Base-by-base conservation (phyloP, 1,140 invertebrate genomes). In the Artemia franciscana region DNA sequence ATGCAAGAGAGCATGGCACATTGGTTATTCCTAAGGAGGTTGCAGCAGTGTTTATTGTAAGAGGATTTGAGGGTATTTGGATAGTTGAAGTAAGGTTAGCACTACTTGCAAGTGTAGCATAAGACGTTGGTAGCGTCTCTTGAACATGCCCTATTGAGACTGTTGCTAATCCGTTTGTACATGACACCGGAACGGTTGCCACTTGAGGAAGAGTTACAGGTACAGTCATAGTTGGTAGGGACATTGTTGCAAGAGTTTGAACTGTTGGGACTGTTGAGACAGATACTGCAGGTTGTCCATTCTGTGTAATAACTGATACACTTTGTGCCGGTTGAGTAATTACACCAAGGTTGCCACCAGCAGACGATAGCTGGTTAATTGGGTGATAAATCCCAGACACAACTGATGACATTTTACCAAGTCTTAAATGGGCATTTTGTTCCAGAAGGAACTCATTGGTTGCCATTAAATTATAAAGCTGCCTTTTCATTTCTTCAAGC, bases 361-460 rank as follows among this genome's bases (percentile, higher is more conserved):
- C 39, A 15, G 39, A 51, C 21, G 39, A 51, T 1, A 67, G 60
- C 9, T 67, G 65, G 25, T 25, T 65, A 26, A 61, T 65, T 15
- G 39, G 39, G 39, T 51, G 39, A 18, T 51, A 51, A 2, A 51
- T 15, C 12, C 39, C 72, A 65, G 73, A 74, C 2, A 74, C 70
- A 25, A 73, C 69, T 61, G 71, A 77, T 26, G 74, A 71, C 64
- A 80, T 80, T 64, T 80, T 81, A 26, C 78, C 78, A 63, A 85
- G 77, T 58, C 85, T 75, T 61, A 86, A 72, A 58, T 84, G 80
- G 7, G 84, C 84, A 71, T 88, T 88, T 73, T 88, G 85, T 66
- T 86, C 84, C 58, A 88, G 69, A 0, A 88, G 74, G 70, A 86
- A 86, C 70, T 87, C 84, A 71, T 87, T 88, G 2, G 85, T 84